phyloP scores from a whole-genome alignment of 2,888 invertebrate genomes.

The Volucella inflata region DNA sequence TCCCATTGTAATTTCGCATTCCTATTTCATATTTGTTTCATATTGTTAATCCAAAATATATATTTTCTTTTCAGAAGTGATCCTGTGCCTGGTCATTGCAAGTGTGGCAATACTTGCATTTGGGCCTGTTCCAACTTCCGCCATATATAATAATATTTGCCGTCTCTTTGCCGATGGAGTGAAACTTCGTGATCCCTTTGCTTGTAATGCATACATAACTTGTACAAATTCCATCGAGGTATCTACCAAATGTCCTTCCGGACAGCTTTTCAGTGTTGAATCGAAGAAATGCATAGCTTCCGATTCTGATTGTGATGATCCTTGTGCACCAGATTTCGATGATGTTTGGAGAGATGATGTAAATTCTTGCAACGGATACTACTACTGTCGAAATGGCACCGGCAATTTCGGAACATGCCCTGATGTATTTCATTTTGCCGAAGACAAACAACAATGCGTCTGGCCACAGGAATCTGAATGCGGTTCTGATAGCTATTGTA shows the following conservation, averaged over 20 bases:
- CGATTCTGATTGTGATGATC: slow-evolving; percentile 78
- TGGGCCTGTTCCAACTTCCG: slow-evolving; percentile 14
- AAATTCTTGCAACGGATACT: slow-evolving; percentile 78
- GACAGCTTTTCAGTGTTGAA: slow-evolving; percentile 69
- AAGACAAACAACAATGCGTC: slow-evolving; percentile 75
- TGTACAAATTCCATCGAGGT: slow-evolving; percentile 77
- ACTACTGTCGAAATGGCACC: slow-evolving; percentile 63
- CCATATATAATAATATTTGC: slow-evolving; percentile 77
- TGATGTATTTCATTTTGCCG: slow-evolving; percentile 76
- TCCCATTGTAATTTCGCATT: too few species aligned
- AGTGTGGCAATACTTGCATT: background rate
- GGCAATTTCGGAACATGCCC: slow-evolving; percentile 71
- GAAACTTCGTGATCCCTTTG: slow-evolving; percentile 79
- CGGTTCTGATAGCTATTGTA: slow-evolving; percentile 76
- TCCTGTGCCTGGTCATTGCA: background rate
- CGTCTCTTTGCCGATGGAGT: slow-evolving; percentile 78
- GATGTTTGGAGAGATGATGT: slow-evolving; percentile 77
- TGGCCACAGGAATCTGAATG: slow-evolving; percentile 73
- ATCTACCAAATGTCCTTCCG: slow-evolving; percentile 72
- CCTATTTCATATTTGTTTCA: too few species aligned
- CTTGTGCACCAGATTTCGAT: slow-evolving; percentile 76
- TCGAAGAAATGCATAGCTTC: slow-evolving; percentile 53
- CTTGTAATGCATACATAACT: slow-evolving; percentile 78
- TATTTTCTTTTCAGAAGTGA: slow-evolving; percentile 6
- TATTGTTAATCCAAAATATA: background rate